These are phyloP conservation scores for Megalurothrips usitatus DNA, from an alignment of 2,888 invertebrate species.

Conservation along the genomic window DNA sequence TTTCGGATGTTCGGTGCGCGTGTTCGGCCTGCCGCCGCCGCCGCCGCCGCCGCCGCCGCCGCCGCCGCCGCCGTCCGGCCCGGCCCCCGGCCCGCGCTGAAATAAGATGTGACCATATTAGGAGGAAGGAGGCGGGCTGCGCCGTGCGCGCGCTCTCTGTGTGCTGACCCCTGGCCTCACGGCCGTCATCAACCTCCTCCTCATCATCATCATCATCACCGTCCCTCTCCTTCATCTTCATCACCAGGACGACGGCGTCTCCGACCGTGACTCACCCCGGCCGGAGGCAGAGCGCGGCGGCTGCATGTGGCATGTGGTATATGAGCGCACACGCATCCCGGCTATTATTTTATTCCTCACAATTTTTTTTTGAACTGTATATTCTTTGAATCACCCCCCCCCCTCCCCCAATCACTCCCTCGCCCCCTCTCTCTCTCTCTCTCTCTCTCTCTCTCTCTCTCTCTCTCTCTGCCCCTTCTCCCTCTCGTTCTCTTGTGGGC, in stretches of 20 bases:
- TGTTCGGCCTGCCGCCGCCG: too few species aligned
- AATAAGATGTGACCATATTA: constrained; percentile 11
- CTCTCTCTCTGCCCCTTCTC: background rate
- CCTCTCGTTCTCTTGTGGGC: too few species aligned
- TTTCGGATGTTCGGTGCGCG: background rate
- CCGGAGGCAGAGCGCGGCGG: too few species aligned
- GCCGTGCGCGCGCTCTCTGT: too few species aligned
- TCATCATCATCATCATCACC: too few species aligned
- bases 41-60: too few species aligned
- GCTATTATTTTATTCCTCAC: background rate
- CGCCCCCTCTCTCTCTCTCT: background rate
- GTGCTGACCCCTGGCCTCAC: background rate
- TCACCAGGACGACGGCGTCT: too few species aligned
- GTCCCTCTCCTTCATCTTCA: too few species aligned
- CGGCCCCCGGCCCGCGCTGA: background rate
- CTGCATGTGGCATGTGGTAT: too few species aligned
- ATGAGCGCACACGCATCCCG: background rate
- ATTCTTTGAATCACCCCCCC: background rate
- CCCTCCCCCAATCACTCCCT: background rate
- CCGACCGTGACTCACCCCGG: too few species aligned
- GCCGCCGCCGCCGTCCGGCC: too few species aligned
- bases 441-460: constrained; percentile 5
- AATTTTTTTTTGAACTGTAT: background rate
- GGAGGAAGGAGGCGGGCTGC: background rate
- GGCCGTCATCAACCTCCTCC: background rate